Base-by-base conservation (phyloP, 1,140 invertebrate genomes). In the Dysdera silvatica region DNA sequence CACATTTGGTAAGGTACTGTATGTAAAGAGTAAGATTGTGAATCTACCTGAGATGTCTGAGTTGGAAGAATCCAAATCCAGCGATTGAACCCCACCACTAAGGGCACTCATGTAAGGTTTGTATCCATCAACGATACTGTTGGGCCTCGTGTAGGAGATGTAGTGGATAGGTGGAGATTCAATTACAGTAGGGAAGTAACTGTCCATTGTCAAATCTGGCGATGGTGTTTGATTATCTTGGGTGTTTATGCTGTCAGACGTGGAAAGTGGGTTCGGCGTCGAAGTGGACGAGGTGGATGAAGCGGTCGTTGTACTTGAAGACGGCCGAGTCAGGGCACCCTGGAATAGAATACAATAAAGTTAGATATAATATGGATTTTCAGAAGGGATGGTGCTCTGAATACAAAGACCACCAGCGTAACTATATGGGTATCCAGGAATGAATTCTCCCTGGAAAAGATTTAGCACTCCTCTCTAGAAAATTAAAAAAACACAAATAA, bases 141-240 rank as follows among this genome's bases (percentile, higher is more conserved):
- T 48, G 20, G 43, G 48, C 12, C 45, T 32, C 26, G 52, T 65
- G 47, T 65, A 58, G 1, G 54, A 32, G 18, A 65, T 57, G 43
- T 60, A 66, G 16, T 63, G 53, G 26, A 60, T 24, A 23, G 54
- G 52, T 26, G 56, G 47, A 33, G 56, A 54, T 61, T 51, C 53
- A 6, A 52, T 47, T 55, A 63, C 55, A 16, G 33, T 31, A 18
- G 57, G 37, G 8, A 63, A 26, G 20, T 47, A 65, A 23, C 31
- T 63, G 43, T 54, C 55, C 51, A 51, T 47, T 14, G 23, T n/a
- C n/a, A n/a, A n/a, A 43, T 56, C 53, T 23, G 7, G 16, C 8
- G 8, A 20, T n/a, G n/a, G 8, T 8, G 18, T n/a, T 28, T 53
- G 41, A 23, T 14, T 43, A 3, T 20, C 26, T 43, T 37, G 47